These are phyloP conservation scores for Odontothrips loti DNA, from an alignment of 2,888 invertebrate genomes.

Conservation along the genomic window DNA sequence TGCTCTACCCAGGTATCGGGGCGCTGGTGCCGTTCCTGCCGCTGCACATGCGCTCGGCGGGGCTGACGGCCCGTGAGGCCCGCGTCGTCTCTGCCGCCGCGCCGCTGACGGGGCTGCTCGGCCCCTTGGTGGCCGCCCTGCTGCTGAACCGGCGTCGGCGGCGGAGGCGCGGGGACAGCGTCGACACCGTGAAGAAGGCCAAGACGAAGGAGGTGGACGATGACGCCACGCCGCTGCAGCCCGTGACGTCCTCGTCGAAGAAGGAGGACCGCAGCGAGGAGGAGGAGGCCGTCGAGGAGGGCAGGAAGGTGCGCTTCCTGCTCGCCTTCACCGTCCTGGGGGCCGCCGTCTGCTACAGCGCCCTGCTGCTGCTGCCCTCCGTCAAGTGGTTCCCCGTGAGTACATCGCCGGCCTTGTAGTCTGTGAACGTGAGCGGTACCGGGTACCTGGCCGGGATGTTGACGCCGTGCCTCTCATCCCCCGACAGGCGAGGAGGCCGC, in stretches of 20 bases:
- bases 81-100: conserved; percentile 73
- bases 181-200: not conserved
- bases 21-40: conserved; percentile 78
- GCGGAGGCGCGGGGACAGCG: conserved; percentile 49
- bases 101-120: conserved; percentile 71
- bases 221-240: conserved; percentile 12
- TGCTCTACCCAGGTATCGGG: conserved; percentile 61
- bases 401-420: no score
- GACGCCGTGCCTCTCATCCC: not conserved
- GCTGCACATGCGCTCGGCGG: conserved; percentile 68
- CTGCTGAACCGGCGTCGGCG: conserved; percentile 64
- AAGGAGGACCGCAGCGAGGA: not conserved
- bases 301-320: conserved; percentile 60
- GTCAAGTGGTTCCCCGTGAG: conserved; percentile 51
- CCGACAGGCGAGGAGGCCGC: conserved; percentile 55
- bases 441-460: no score
- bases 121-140: conserved; percentile 70
- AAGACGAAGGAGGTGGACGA: not conserved
- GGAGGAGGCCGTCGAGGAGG: not conserved
- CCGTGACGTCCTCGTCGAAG: not conserved
- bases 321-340: conserved; percentile 64
- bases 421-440: no score
- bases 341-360: conserved; percentile 64
- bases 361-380: conserved; percentile 62
- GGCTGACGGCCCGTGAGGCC: conserved; percentile 68